Evolutionary conservation across 2,113 vertebrate genomes (phyloP).

Genomic region (Macaca nemestrina): DNA sequence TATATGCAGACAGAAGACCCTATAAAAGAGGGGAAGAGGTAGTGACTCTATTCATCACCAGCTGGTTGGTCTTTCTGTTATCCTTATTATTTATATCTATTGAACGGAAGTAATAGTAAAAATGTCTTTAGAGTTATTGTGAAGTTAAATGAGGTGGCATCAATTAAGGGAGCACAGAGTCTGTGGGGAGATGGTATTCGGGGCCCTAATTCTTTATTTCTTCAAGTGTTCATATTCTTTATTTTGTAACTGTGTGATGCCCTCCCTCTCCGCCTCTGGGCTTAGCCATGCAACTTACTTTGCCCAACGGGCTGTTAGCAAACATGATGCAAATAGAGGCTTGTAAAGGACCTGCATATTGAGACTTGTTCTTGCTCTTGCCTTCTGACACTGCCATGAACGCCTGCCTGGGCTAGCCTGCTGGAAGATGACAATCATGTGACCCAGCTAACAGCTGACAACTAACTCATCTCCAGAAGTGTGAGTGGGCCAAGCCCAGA

Average conservation of each 20-base stretch:
- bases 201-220: background rate
- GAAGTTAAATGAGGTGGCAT: background rate
- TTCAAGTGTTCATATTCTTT: background rate
- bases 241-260: background rate
- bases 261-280: background rate
- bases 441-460: background rate
- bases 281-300: background rate
- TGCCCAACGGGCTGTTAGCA: background rate
- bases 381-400: background rate
- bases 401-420: background rate
- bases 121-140: background rate
- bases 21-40: background rate
- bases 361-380: background rate
- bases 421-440: background rate
- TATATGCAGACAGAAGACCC: background rate
- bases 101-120: background rate
- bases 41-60: background rate
- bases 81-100: background rate
- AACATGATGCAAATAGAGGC: background rate
- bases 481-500: background rate
- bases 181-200: background rate
- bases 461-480: background rate
- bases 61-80: background rate
- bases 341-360: background rate
- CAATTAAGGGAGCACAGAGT: background rate